Conservation (phyloP, 1,140 invertebrate genomes). For the Macrocentrus cingulum region DNA sequence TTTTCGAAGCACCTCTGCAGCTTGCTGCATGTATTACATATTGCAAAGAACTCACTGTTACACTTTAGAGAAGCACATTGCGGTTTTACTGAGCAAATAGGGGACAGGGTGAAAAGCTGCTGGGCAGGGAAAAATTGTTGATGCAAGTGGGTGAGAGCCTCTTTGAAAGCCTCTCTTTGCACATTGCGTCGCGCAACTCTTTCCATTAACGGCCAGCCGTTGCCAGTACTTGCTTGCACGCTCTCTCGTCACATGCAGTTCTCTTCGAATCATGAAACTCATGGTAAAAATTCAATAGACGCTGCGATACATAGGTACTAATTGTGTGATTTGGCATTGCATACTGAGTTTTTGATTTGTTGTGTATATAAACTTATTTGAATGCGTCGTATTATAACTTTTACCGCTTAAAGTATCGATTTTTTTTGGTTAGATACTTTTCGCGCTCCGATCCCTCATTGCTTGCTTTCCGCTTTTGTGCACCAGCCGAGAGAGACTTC, state of each 20-base stretch:
- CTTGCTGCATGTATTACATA: not conserved
- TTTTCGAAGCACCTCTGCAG: slow-evolving; percentile 2
- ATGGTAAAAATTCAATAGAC: too few relatives aligned
- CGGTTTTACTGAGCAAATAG: too few relatives aligned
- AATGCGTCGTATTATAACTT: not conserved
- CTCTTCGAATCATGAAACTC: not conserved
- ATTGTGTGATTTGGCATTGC: too few relatives aligned
- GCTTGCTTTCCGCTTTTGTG: not conserved
- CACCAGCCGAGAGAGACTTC: not conserved
- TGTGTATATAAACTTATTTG: not conserved
- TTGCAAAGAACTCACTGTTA: slow-evolving; percentile 12
- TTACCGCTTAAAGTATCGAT: not conserved
- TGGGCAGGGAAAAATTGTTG: slow-evolving; percentile 34
- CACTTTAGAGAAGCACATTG: slow-evolving; percentile 6
- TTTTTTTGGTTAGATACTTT: not conserved
- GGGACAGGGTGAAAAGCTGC: slow-evolving; percentile 32
- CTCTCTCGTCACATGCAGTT: slow-evolving; percentile 13
- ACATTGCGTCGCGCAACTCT: slow-evolving; percentile 3
- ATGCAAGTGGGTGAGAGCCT: slow-evolving; percentile 31
- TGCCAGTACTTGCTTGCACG: slow-evolving; percentile 21
- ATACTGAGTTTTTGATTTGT: slow-evolving; percentile 7
- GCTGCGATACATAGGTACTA: too few relatives aligned
- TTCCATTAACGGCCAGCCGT: slow-evolving; percentile 23
- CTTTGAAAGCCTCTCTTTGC: slow-evolving; percentile 36
- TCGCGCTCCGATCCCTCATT: not conserved